Conservation (phyloP, 2,113 vertebrate genomes). For the Phylloscopus trochilus region DNA sequence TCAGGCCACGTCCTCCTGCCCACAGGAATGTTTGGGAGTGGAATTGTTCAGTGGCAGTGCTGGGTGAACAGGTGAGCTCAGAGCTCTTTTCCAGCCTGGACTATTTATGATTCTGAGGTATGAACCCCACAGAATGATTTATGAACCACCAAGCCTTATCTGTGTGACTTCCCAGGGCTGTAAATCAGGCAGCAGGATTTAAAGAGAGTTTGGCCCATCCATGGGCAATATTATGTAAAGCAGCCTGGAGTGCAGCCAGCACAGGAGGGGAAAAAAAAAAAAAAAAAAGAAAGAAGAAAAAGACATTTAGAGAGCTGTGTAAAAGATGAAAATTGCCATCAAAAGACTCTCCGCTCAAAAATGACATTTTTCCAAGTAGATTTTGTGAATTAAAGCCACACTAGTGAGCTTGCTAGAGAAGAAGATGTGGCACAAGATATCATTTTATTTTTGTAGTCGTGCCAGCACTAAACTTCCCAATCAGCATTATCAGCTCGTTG, state of each 20-base stretch:
- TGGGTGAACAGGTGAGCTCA: background rate
- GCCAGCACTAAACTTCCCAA: background rate
- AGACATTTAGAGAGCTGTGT: background rate
- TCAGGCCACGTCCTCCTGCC: background rate
- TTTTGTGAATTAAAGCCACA: background rate
- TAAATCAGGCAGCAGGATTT: background rate
- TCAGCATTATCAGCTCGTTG: background rate
- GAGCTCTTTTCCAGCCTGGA: background rate
- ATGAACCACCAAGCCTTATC: background rate
- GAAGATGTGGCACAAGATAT: background rate
- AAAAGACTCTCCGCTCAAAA: background rate
- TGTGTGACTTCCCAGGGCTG: background rate
- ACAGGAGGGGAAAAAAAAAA: background rate
- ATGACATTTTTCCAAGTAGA: background rate
- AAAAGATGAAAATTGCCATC: background rate
- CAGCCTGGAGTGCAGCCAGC: background rate
- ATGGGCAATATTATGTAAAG: background rate
- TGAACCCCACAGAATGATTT: background rate
- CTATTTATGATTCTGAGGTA: background rate
- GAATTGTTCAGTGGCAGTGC: background rate
- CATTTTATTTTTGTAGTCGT: background rate
- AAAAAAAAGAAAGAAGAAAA: background rate
- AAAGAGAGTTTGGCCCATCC: background rate
- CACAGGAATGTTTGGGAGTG: background rate
- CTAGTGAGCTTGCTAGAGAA: background rate